Conservation (phyloP, 2,888 invertebrate genomes). For the Torymus texanus region DNA sequence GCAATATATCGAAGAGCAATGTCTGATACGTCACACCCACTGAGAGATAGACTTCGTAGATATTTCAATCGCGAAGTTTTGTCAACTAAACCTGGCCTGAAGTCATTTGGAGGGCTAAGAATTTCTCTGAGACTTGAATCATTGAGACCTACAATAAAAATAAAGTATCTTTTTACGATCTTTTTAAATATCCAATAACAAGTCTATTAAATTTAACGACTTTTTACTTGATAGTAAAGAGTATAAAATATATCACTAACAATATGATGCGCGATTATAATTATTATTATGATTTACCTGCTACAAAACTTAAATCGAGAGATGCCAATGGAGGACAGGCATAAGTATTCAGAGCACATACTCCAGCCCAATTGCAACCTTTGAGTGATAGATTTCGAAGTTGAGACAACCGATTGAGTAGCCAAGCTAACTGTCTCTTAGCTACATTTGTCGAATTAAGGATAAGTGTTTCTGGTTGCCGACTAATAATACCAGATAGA, state of each 20-base stretch:
- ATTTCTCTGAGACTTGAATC: constrained; percentile 91
- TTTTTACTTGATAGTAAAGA: neutral
- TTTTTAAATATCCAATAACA: neutral
- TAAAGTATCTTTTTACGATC: constrained; percentile 70
- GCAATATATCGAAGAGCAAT: constrained; percentile 87
- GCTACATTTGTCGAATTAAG: constrained; percentile 93
- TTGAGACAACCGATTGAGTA: constrained; percentile 90
- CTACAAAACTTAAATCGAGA: constrained; percentile 89
- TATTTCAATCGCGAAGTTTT: constrained; percentile 87
- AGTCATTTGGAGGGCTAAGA: constrained; percentile 90
- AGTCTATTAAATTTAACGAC: neutral
- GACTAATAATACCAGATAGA: constrained; percentile 88
- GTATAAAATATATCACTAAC: neutral
- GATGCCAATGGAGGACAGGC: constrained; percentile 86
- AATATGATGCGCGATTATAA: neutral
- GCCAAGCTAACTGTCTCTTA: constrained; percentile 92
- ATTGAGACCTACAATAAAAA: constrained; percentile 79
- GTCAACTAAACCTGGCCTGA: constrained; percentile 85
- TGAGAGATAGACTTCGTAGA: constrained; percentile 84
- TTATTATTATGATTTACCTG: constrained; percentile 39
- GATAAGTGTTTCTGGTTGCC: constrained; percentile 90
- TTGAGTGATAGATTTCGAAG: constrained; percentile 88
- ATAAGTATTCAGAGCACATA: constrained; percentile 87
- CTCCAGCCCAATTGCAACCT: constrained; percentile 84
- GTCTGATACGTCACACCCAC: constrained; percentile 93